Base-by-base conservation (phyloP, 2,113 vertebrate genomes). In the Cynopterus brachyotis region DNA sequence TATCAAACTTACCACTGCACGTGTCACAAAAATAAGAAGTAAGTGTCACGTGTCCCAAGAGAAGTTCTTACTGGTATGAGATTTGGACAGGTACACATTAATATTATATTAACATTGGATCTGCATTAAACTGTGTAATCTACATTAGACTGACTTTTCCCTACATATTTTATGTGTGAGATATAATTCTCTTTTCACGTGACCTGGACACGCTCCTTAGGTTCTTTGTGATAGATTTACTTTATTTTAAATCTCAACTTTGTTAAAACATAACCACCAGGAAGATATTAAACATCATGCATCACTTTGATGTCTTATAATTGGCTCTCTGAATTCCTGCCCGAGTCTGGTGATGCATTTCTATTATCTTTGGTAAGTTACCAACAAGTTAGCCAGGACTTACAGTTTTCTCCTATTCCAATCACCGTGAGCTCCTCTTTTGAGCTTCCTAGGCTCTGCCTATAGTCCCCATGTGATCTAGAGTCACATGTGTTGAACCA, bases 361-460 rank as follows among this genome's bases (percentile, higher is more conserved):
- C 97, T 73, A 91, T 98, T 96, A 62, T 96, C 95, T 97, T 97
- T 97, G 93, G 92, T 98, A 96, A 98, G 76, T 96, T 95, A 0
- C 94, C 96, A 97, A 97, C 90, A 97, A 92, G 97, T 94, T 96
- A 91, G 90, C 94, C 95, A 98, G 93, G 96, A 95, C 90, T 96
- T 86, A 80, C 93, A 90, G 73, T 97, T 98, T 97, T 97, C 97
- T 80, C 73, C 76, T 87, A 55, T 92, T 96, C 97, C 76, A 96
- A 90, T 92, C 97, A 95, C 96, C 75, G 45, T 75, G 89, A 76
- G 70, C 40, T 73, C 96, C 37, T 95, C 96, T 97, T 92, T 83
- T 95, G 95, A 97, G 97, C 96, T 97, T 96, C 85, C 70, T 87
- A 93, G 97, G 83, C 73, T 92, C 79, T 86, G 57, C 50, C 9